Evolutionary conservation across 92 coral and sea anemone species (phyloP).

Genomic region (Palythoa grandis): DNA sequence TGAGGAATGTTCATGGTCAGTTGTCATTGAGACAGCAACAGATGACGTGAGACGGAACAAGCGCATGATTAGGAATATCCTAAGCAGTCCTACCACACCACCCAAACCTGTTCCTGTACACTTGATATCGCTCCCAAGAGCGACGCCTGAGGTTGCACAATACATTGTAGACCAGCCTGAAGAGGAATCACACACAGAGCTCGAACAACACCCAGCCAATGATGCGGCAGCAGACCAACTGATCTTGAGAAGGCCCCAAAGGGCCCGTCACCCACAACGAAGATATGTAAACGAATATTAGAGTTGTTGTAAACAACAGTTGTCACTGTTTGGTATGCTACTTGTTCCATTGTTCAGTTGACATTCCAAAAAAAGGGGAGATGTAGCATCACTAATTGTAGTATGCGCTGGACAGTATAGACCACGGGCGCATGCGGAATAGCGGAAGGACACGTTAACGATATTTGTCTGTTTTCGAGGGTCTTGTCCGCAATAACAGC

Average conservation of each 20-base stretch:
- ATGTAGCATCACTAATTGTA: background rate
- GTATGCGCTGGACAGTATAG: background rate
- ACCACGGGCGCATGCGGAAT: background rate
- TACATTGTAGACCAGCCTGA: background rate
- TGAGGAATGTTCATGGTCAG: background rate
- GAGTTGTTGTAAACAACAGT: too few relatives aligned
- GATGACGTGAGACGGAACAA: background rate
- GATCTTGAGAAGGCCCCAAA: background rate
- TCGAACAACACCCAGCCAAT: background rate
- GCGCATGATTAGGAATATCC: background rate
- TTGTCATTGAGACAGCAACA: background rate
- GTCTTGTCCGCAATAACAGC: background rate
- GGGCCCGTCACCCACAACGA: background rate
- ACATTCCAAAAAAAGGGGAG: background rate
- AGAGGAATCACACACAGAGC: background rate
- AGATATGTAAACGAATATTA: background rate
- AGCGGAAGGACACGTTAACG: background rate
- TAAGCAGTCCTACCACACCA: background rate
- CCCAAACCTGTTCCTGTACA: background rate
- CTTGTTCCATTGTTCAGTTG: background rate
- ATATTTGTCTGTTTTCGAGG: background rate
- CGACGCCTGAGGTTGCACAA: background rate
- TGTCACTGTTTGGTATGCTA: too few relatives aligned
- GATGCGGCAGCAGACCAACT: background rate
- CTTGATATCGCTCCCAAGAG: background rate